phyloP scores from a whole-genome alignment of 2,797 vertebrate species.

The Anguilla marmorata region DNA sequence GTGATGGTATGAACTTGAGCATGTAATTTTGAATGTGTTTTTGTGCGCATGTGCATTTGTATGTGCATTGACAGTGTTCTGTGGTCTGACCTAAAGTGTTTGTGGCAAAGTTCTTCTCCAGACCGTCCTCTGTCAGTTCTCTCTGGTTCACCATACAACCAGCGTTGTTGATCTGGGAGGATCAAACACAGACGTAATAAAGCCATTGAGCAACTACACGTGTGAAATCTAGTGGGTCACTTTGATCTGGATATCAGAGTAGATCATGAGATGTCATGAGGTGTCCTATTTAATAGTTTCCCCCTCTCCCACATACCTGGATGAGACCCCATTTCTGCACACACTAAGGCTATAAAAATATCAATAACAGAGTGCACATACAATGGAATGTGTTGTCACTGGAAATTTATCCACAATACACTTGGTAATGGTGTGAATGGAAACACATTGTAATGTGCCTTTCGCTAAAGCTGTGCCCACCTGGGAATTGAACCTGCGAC shows the following conservation, averaged over 20 bases:
- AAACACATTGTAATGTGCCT: too few relatives aligned
- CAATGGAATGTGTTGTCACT: too few relatives aligned
- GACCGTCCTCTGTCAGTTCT: constrained; percentile 77
- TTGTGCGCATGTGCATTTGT: neutral
- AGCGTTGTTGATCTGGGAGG: constrained; percentile 79
- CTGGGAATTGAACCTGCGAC: too few relatives aligned
- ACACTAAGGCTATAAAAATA: too few relatives aligned
- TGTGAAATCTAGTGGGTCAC: neutral
- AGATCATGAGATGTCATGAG: neutral
- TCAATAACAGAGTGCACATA: too few relatives aligned
- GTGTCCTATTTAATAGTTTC: too few relatives aligned
- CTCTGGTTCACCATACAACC: constrained; percentile 85
- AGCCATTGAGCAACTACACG: neutral
- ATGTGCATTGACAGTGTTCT: neutral
- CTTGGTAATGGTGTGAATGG: too few relatives aligned
- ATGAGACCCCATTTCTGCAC: too few relatives aligned
- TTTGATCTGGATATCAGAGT: neutral
- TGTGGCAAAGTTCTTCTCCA: constrained; percentile 87
- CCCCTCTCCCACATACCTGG: too few relatives aligned
- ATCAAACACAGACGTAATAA: neutral
- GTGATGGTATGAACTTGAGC: neutral
- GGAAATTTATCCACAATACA: too few relatives aligned
- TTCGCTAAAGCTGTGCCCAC: too few relatives aligned
- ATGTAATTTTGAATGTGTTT: too few relatives aligned
- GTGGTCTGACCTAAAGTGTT: constrained; percentile 78